Base-by-base conservation (phyloP, 2,888 invertebrate species). In the Drosophila maculinotata region DNA sequence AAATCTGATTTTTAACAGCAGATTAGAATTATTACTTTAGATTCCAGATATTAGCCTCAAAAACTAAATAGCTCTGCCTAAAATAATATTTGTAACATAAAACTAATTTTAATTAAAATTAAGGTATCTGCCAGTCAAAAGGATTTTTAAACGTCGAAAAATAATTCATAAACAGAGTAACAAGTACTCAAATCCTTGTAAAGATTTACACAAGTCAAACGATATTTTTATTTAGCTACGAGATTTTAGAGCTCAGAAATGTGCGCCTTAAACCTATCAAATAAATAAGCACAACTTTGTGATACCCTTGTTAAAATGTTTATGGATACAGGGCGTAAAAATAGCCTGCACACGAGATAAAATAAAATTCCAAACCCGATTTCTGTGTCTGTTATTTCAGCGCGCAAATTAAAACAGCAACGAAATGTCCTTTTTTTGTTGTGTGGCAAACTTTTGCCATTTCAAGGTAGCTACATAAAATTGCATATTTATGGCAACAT, bases 401-500 rank as follows among this genome's bases (percentile, higher is more conserved):
- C 52, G 17, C 41, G 17, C 31, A 28, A 49, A 60, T 70, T 52
- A 44, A 56, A 39, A 36, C 9, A 12, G 35, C 30, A 28, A 33
- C 10, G 30, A 28, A n/a, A 36, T 48, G 52, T 42, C 56, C 57
- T 20, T 30, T 36, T 9, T 9, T 35, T 7, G 56, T 57, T 38
- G 8, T 20, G 4, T 6, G 6, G 23, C 12, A 20, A 67, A 35
- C 26, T 38, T 48, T 60, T 30, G 28, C 15, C 41, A 67, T 57
- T 52, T 53, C 35, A 35, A 38, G 65, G 56, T 49, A 39, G 39
- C 30, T 25, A 41, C 20, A 83, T 67, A 64, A 78, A 81, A 65
- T 42, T 41, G n/a, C 63, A 76, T 71, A 76, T 76, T 82, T 82
- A 79, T 63, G 71, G 54, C 51, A 35, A 35, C 33, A 52, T 20